Evolutionary conservation across 2,113 vertebrate species (phyloP), one percentile per base, ranked within the genome.

Genomic region (Psilopsiagon aymara): DNA sequence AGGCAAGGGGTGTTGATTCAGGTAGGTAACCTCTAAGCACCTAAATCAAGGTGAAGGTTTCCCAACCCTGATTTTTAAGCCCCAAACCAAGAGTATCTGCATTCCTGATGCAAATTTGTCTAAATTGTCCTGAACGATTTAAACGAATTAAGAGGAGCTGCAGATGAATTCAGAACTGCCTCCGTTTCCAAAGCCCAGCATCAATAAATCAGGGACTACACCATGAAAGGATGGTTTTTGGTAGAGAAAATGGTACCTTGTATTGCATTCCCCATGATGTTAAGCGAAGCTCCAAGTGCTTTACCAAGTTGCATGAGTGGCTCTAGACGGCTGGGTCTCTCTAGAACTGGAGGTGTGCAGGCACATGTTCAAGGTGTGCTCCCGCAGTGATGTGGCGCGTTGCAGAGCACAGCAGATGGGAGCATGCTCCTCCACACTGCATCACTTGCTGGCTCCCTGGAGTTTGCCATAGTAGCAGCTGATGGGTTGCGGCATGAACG

Each of bases 361-460:
- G 17, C n/a, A 9, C 21, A 6, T 3, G 44, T 35, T 29, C 63
- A 11, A 28, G 60, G n/a, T 9, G 9, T 0, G 4, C 16, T 86
- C 41, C 41, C 10, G 1, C 44, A n/a, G 6, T 0, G 1, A 3
- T 6, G 5, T 1, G 2, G 33, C 28, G 4, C 2, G 1, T 25
- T 5, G 3, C 29, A 19, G 85, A 35, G 46, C 64, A 1, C 16
- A 4, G 92, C 87, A 82, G 71, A 78, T 13, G 53, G 59, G 35
- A 31, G 6, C 1, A 1, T 3, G 77, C 43, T 55, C 8, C 73
- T 47, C 51, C 51, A 6, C 1, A 1, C 27, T 7, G 9, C 64
- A 23, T 27, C 29, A 0, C n/a, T 12, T 23, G 28, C n/a, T 6
- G 10, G 2, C 10, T 31, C 43, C 23, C 1, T 62, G 7, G 37